Evolutionary conservation across 2,797 vertebrate genomes (phyloP), one percentile per base, ranked within the genome.

Genomic region (Thaleichthys pacificus): DNA sequence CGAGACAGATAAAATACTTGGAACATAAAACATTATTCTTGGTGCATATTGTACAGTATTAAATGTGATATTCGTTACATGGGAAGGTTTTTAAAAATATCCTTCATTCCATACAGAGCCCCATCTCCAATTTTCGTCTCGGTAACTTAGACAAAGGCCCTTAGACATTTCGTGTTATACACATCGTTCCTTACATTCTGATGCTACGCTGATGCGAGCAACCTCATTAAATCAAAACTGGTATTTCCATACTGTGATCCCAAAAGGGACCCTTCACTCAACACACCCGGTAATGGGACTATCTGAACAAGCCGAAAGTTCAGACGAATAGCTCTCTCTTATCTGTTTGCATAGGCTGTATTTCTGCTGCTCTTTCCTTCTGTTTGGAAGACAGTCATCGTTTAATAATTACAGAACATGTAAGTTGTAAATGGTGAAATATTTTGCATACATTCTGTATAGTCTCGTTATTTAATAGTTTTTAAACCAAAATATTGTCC

Each of bases 1-100:
- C 94, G 93, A 95, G 95, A 97, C 95, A 96, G 94, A 96, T 96
- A 98, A 96, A 97, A 96, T 95, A 95, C 91, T 95, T 87, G 94
- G 95, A 96, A 95, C 95, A 96, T 97, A 96, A 95, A 96, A 95
- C 95, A 96, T 94, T 95, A 95, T 95, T 95, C 92, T 94, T 93
- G 95, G 93, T 94, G 92, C 93, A 94, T 94, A 95, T 95, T 93
- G 93, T 94, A 93, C 92, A 93, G 95, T 93, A 95, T 94, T 95
- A 92, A 95, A 95, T 94, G 93, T 93, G 91, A 90, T 94, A 93
- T 95, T 90, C 93, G 92, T 95, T 95, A 95, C 93, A 91, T 93
- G 93, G 91, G 93, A 91, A 93, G 92, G 93, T 94, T 91, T 93
- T 89, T 88, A 84, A 90, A 92, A 94, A 84, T 75, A 80, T 64